These are phyloP conservation scores for Patiria miniata DNA, from an alignment of 35 echinoderm and acorn worm species.

Conservation along the genomic window DNA sequence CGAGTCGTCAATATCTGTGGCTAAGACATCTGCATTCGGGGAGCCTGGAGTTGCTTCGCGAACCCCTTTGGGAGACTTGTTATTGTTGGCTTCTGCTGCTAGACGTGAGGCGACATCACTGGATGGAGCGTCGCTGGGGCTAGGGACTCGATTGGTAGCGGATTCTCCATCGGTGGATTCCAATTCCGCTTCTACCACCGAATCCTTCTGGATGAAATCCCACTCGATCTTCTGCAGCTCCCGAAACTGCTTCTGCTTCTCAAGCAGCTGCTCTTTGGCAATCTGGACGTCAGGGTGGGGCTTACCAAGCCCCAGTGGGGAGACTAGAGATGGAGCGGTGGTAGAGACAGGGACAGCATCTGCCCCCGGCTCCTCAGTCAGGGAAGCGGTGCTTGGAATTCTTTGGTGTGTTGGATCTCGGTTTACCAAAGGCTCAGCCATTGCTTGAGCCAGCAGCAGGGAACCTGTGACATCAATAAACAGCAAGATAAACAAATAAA, in stretches of 20 bases:
- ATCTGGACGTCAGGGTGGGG: conserved; percentile 24
- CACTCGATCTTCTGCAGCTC: conserved; percentile 95
- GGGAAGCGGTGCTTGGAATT: conserved; percentile 38
- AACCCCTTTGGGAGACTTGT: conserved; percentile 17
- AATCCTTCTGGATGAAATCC: conserved; percentile 75
- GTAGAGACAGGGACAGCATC: background rate
- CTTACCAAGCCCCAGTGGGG: conserved; percentile 34
- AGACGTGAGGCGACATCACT: background rate
- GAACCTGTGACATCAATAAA: background rate
- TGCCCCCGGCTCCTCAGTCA: background rate
- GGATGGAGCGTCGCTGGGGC: background rate
- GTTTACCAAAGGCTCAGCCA: background rate
- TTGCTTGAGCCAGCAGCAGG: background rate
- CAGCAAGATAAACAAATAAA: no score
- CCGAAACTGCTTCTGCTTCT: conserved; percentile 88
- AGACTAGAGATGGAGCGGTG: conserved; percentile 13
- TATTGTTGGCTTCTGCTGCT: conserved; percentile 47
- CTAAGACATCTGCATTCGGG: conserved; percentile 23
- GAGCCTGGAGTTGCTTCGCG: background rate
- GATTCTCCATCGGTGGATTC: background rate
- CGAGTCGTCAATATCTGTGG: conserved; percentile 52
- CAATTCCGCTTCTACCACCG: conserved; percentile 35
- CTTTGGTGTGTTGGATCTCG: conserved; percentile 34
- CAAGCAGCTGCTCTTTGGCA: conserved; percentile 89
- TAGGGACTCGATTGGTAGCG: background rate